Evolutionary conservation across 2,888 invertebrate genomes (phyloP), one percentile per base, ranked within the genome.

Genomic region (Boloria selene): DNA sequence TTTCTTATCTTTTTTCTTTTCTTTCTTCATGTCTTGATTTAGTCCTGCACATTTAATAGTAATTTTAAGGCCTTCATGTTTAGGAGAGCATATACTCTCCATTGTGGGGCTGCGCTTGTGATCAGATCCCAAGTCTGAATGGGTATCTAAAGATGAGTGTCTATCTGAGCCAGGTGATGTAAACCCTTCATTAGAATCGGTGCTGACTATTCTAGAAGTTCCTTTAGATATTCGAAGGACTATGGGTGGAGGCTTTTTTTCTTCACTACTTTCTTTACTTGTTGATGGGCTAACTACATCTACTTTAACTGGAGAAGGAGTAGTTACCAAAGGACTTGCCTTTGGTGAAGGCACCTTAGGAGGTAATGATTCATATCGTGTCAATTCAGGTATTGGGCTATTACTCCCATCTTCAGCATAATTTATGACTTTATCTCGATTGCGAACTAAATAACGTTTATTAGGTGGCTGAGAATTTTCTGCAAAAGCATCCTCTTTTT

Each of bases 201-300:
- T 94, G 78, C 94, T 94, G 64, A 94, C 94, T 80, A 94, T 92
- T 73, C 94, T 93, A 59, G 94, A 94, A 65, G 94, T 94, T 60
- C 94, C 94, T 88, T 97, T 96, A 73, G 97, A 97, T 93, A 97
- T 97, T 88, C 97, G 94, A 72, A 97, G 90, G 63, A 97, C 97
- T 79, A 97, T 97, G 26, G 97, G 97, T 53, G 97, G 96, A 83
- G 96, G 95, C 73, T 93, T 93, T 44, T 88, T 82, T 73, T 92
- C 92, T 67, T 92, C 92, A 82, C 81, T 86, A 54, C 84, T 75
- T 63, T 92, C 91, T 79, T 90, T 92, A 77, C 90, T 91, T 50
- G 90, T 90, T 55, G 88, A 89, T 26, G 92, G 93, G 75, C 93
- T 93, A 58, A 82, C 81, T 26, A 88, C 80, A 65, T 89, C 92